Percentiles rank a stretch among this genome's conserved stretches.
Conservation (phyloP, 2,888 invertebrate genomes). For the Drosophila kanekoi region DNA sequence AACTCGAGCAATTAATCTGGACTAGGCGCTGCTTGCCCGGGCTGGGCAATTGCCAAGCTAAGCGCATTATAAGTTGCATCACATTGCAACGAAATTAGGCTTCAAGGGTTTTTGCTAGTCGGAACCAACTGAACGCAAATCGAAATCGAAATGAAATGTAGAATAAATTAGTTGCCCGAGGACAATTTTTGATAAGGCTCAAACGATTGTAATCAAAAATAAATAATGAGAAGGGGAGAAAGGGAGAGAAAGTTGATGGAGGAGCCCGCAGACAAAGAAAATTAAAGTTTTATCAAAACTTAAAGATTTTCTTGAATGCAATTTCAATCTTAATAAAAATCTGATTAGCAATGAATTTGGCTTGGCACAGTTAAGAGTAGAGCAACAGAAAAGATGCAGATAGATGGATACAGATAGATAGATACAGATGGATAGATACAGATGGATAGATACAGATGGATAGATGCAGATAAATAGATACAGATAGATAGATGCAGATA, state of each 20-base stretch:
- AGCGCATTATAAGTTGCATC: slow-evolving; percentile 57
- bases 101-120: background rate
- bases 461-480: no score
- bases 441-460: no score
- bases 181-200: background rate
- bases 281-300: no score
- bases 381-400: no score
- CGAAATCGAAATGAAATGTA: background rate
- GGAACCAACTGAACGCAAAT: background rate
- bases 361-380: no score
- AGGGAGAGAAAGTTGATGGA: background rate
- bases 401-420: no score
- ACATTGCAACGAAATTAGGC: background rate
- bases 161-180: background rate
- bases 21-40: background rate
- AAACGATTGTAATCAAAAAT: background rate
- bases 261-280: no score
- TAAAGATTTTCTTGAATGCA: no score
- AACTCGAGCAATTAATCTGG: slow-evolving; percentile 49
- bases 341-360: no score
- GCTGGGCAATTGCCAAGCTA: slow-evolving; percentile 20
- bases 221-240: background rate
- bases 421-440: no score
- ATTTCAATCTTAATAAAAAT: no score
- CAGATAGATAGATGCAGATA: no score